Conservation (phyloP, 2,113 vertebrate genomes). For the Centropus bengalensis region DNA sequence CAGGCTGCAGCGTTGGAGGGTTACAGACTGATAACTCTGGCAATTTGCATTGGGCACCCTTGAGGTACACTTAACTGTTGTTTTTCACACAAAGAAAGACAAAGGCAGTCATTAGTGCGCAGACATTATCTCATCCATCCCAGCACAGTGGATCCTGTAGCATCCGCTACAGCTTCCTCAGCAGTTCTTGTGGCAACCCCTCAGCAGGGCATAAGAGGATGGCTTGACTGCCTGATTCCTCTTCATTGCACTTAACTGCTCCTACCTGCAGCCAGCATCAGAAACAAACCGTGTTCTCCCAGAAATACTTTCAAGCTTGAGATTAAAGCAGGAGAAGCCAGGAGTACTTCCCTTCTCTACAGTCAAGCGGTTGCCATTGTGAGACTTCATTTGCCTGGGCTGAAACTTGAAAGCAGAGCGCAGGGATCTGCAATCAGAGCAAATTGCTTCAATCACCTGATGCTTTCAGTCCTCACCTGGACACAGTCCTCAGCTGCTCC, state of each 20-base stretch:
- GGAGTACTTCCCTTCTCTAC: background rate
- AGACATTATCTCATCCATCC: slow-evolving; percentile 41
- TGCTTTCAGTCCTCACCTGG: background rate
- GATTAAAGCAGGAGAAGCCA: background rate
- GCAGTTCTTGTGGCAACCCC: background rate
- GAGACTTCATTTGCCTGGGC: background rate
- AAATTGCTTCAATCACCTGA: background rate
- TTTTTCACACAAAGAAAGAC: slow-evolving; percentile 20
- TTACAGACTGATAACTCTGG: background rate
- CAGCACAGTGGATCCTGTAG: background rate
- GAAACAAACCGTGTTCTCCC: background rate
- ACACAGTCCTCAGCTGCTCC: background rate
- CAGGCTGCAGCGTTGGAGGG: fast-evolving
- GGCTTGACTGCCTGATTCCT: background rate
- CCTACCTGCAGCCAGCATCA: background rate
- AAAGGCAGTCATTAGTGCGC: background rate
- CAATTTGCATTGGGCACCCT: background rate
- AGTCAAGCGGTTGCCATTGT: background rate
- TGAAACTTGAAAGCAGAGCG: background rate
- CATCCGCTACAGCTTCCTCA: background rate
- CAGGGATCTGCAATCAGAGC: background rate
- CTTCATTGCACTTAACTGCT: background rate
- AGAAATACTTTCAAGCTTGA: background rate
- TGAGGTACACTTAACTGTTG: background rate
- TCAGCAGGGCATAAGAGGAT: background rate